Conservation (phyloP, 1,140 invertebrate genomes). For the Lucilia sericata region DNA sequence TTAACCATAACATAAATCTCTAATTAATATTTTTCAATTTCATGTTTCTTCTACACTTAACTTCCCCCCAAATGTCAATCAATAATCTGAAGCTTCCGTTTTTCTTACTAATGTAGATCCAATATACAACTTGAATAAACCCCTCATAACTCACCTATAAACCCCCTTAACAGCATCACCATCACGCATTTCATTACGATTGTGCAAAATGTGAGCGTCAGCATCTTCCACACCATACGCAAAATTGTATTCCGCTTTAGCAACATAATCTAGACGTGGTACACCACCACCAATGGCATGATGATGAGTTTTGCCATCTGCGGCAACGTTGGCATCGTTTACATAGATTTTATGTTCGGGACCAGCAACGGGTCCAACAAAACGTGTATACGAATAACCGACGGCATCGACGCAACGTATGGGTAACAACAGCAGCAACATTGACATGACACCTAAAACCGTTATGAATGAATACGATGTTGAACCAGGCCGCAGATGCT, state of each 20-base stretch:
- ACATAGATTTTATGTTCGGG: conserved; percentile 71
- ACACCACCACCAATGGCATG: conserved; percentile 54
- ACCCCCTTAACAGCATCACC: conserved; percentile 78
- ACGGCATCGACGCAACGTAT: conserved; percentile 62
- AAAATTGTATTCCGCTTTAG: conserved; percentile 77
- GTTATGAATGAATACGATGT: background rate
- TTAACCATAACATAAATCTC: no score
- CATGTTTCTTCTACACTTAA: no score
- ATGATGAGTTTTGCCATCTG: conserved; percentile 53
- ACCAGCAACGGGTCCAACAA: conserved; percentile 76
- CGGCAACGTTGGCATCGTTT: conserved; percentile 65
- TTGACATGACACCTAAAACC: background rate
- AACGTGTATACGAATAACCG: conserved; percentile 75
- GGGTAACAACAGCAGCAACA: conserved; percentile 29
- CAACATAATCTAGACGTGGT: conserved; percentile 72
- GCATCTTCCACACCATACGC: conserved; percentile 79
- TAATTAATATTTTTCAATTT: no score
- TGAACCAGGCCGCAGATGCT: background rate
- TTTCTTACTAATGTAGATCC: background rate
- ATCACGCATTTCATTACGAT: conserved; percentile 76
- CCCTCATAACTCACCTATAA: conserved; percentile 70
- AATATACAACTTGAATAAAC: background rate
- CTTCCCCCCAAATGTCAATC: background rate
- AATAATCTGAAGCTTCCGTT: conserved; percentile 17
- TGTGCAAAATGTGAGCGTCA: conserved; percentile 77